Conservation (phyloP, 2,113 vertebrate genomes). For the Xyliphius kryptos region DNA sequence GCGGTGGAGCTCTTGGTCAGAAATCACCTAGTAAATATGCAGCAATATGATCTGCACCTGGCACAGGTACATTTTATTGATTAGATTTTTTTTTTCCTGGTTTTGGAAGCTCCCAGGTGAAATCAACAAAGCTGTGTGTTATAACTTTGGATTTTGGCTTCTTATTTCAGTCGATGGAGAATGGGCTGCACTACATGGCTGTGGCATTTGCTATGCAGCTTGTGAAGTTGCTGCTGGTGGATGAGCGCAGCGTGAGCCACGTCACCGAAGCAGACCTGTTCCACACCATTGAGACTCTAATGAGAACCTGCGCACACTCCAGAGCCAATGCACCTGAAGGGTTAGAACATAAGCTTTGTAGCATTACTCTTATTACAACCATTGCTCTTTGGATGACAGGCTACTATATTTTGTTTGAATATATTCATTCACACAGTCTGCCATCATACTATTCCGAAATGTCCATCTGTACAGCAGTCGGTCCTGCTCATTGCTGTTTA, state of each 20-base stretch:
- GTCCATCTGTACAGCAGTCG: too few species aligned
- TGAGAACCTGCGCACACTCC: constrained; percentile 98
- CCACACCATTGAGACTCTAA: constrained; percentile 96
- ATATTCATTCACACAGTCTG: too few species aligned
- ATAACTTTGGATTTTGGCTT: too few species aligned
- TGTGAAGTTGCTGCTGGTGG: constrained; percentile 93
- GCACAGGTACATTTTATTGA: constrained; percentile 77
- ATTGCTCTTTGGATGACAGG: too few species aligned
- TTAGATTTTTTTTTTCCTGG: too few species aligned
- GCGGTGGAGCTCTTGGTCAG: constrained; percentile 93
- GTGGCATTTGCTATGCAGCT: constrained; percentile 98
- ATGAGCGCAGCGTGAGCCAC: constrained; percentile 90
- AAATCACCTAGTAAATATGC: constrained; percentile 97
- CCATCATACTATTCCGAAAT: too few species aligned
- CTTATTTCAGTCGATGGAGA: constrained; percentile 86
- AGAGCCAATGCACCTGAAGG: constrained; percentile 96
- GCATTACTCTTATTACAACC: too few species aligned
- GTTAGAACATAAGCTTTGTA: too few species aligned
- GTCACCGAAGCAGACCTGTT: constrained; percentile 96
- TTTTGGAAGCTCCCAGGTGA: too few species aligned
- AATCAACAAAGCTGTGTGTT: too few species aligned
- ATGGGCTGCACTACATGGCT: constrained; percentile 97
- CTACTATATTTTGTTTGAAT: too few species aligned
- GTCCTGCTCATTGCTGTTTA: too few species aligned
- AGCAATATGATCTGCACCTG: constrained; percentile 94